These are phyloP conservation scores for Progne subis DNA, from an alignment of 2,113 vertebrate genomes.

Conservation along the genomic window DNA sequence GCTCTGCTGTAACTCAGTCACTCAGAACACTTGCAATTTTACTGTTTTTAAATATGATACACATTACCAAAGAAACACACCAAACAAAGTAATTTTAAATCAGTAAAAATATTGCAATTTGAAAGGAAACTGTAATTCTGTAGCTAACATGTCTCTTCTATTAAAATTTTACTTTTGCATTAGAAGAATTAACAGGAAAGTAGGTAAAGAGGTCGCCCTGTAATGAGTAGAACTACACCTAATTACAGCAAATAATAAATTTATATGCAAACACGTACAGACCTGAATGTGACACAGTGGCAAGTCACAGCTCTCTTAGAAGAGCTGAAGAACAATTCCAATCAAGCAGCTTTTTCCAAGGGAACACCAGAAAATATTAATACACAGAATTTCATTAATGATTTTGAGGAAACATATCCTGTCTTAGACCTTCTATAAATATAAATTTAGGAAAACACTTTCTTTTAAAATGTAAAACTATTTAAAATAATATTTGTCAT, in stretches of 20 bases:
- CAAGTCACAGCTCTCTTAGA: background rate
- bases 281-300: background rate
- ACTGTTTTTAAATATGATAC: background rate
- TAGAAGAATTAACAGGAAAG: background rate
- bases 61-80: background rate
- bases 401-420: background rate
- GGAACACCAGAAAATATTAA: background rate
- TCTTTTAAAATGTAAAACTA: background rate
- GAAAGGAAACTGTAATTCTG: background rate
- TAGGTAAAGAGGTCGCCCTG: background rate
- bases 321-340: background rate
- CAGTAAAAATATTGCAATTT: background rate
- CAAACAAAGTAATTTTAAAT: background rate
- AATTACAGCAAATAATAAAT: background rate
- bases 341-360: background rate
- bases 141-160: background rate
- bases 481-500: background rate
- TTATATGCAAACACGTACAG: background rate
- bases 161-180: background rate
- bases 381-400: background rate
- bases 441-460: background rate
- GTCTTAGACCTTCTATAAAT: background rate
- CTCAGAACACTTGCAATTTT: background rate
- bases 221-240: background rate
- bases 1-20: background rate